phyloP scores from a whole-genome alignment of 1,140 invertebrate species.

The Micrasema minimum region DNA sequence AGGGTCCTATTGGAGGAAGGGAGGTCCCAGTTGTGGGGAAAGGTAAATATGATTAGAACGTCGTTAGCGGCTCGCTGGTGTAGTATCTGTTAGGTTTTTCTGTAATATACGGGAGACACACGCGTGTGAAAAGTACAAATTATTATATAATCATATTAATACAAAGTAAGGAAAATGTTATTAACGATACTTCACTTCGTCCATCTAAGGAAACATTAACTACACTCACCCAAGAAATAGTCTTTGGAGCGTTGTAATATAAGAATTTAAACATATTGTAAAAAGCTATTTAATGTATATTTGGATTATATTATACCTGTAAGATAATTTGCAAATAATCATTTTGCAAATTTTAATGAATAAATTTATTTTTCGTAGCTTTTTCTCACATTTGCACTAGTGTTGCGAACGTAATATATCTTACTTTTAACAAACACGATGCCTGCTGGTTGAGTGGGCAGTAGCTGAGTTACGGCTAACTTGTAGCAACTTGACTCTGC shows the following conservation, averaged over 20 bases:
- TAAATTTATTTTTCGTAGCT: constrained; percentile 30
- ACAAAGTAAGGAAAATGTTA: constrained; percentile 43
- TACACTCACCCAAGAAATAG: constrained; percentile 48
- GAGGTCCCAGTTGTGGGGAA: background rate
- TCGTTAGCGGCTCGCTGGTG: constrained; percentile 1
- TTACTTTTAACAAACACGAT: constrained; percentile 3
- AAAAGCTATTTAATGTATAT: constrained; percentile 51
- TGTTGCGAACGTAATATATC: constrained; percentile 25
- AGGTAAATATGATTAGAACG: constrained; percentile 19
- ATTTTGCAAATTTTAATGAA: constrained; percentile 12
- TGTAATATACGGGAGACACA: constrained; percentile 38
- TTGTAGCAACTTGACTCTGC: constrained; percentile 9
- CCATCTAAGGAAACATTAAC: constrained; percentile 49
- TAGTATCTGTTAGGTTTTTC: constrained; percentile 24
- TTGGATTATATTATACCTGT: constrained; percentile 29
- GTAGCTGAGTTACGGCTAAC: constrained; percentile 6
- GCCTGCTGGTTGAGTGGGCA: background rate
- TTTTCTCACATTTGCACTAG: constrained; percentile 30
- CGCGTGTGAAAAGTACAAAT: constrained; percentile 54
- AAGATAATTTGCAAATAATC: constrained; percentile 19
- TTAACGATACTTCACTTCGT: constrained; percentile 52
- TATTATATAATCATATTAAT: constrained; percentile 51
- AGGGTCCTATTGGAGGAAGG: constrained; percentile 1
- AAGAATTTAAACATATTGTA: constrained; percentile 44
- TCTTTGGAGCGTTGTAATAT: constrained; percentile 50